Evolutionary conservation across 2,113 vertebrate species (phyloP), one percentile per base, ranked within the genome.

Genomic region (Corydoras maculifer): DNA sequence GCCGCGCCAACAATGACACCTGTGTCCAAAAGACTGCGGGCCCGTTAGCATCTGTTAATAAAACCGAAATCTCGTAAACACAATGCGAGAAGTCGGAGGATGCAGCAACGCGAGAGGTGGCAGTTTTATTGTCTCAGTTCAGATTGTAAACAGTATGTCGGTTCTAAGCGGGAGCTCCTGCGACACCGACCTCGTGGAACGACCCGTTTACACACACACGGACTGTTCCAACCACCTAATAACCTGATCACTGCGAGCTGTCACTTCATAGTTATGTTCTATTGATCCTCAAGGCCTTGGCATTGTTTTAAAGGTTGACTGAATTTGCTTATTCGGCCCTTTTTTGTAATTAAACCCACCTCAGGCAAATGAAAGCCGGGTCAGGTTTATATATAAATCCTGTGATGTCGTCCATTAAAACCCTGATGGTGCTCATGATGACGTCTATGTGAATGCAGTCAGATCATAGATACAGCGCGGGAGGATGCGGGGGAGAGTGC

Each of bases 191-290:
- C 12, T 43, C 35, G 7, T 74, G 32, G 58, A 25, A 25, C 18
- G 18, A 51, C 13, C 63, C 63, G 62, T 14, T 9, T 30, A 59
- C 51, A 49, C 62, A 65, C 51, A 74, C 68, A 55, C 25, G 61
- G 11, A 10, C 7, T 14, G 57, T 60, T 70, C 61, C 50, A 29
- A 69, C 76, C 72, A 68, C 77, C 74, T 72, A 59, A 82, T 78
- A 76, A 77, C 75, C 65, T 65, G 73, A 77, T 80, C 77, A 78
- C 75, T 53, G 32, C 70, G 71, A 67, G 68, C 43, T 65, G 76
- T 64, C 75, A 74, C 72, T 70, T 69, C 69, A 62, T 67, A 65
- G 71, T 79, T 77, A 74, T 57, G 49, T 12, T 15, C 61, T 53
- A 82, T 80, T 67, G 74, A 84, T 78, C 66, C 11, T 69, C 32